Evolutionary conservation across 2,113 vertebrate genomes (phyloP), one percentile per base, ranked within the genome.

Genomic region (Paradoxurus hermaphroditus): DNA sequence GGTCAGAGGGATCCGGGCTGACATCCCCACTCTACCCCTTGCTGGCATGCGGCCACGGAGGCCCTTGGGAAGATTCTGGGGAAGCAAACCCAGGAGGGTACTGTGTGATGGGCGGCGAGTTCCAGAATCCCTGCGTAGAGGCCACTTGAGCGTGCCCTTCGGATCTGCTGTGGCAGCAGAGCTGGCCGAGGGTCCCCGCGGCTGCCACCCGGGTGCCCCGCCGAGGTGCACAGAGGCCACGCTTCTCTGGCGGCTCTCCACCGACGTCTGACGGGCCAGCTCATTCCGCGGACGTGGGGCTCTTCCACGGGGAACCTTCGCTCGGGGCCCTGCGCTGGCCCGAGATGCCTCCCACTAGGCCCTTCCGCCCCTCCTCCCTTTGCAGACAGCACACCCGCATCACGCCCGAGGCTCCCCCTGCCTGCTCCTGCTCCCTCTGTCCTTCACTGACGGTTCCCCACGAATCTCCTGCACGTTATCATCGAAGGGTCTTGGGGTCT

Each of bases 161-260:
- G 15, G 62, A 11, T 15, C 73, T 44, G 34, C 16, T 14, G 9
- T 1, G 39, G 46, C 21, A 86, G 73, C 82, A 75, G 34, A 81
- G 73, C 34, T 41, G 63, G 56, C 39, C 27, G 9, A 9, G 0
- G 23, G 67, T n/a, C 34, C 29, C 53, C n/a, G 67, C 7, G 5
- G 75, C 63, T 11, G 7, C 27, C 19, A 8, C 51, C 21, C 53
- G 53, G 44, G 2, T 31, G 23, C n/a, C 21, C 11, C 67, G 15
- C 27, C 16, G 3, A 3, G 0, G 12, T 3, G 5, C 49, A 62
- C 9, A 27, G 56, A 59, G 75, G 62, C n/a, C 7, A 4, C 1
- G 7, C 25, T 56, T 36, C 34, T 46, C 44, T 18, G 3, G 85
- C 62, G 0, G 6, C 36, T 46, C 51, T 34, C 5, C 13, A 39